Conservation (phyloP, 2,113 vertebrate species). For the Rhinolophus ferrumequinum region DNA sequence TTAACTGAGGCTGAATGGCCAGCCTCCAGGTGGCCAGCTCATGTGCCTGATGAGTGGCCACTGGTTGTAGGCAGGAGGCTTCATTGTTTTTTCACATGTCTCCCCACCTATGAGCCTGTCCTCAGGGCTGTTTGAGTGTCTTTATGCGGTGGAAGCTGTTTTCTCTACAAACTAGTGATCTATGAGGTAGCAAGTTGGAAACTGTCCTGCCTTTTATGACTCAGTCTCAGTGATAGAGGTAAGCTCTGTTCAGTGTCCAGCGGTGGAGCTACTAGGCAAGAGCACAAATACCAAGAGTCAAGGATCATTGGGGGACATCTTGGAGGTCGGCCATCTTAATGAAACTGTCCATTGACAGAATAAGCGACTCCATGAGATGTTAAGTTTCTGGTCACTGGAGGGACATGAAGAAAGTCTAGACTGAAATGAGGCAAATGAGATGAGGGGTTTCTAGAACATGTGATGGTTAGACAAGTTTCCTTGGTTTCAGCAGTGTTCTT, state of each 20-base stretch:
- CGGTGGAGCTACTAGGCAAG: background rate
- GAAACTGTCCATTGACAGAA: background rate
- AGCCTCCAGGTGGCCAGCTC: background rate
- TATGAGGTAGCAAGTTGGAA: background rate
- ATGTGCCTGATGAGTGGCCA: fast-evolving
- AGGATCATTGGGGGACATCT: background rate
- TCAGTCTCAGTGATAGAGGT: background rate
- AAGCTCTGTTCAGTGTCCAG: background rate
- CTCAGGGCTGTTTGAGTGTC: background rate
- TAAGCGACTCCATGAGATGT: background rate
- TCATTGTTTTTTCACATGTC: background rate
- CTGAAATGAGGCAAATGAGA: background rate
- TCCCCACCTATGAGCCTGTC: fast-evolving
- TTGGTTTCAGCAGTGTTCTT: background rate
- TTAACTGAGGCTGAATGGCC: background rate
- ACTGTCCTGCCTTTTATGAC: background rate
- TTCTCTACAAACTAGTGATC: background rate
- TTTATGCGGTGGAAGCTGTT: background rate
- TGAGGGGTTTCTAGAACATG: background rate
- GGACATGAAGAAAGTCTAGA: background rate
- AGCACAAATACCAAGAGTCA: background rate
- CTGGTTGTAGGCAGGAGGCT: background rate
- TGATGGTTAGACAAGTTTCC: background rate
- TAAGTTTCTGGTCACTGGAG: background rate
- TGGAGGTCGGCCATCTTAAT: background rate